phyloP scores from a whole-genome alignment of 92 coral and sea anemone species.

The Bergia puertoricense region DNA sequence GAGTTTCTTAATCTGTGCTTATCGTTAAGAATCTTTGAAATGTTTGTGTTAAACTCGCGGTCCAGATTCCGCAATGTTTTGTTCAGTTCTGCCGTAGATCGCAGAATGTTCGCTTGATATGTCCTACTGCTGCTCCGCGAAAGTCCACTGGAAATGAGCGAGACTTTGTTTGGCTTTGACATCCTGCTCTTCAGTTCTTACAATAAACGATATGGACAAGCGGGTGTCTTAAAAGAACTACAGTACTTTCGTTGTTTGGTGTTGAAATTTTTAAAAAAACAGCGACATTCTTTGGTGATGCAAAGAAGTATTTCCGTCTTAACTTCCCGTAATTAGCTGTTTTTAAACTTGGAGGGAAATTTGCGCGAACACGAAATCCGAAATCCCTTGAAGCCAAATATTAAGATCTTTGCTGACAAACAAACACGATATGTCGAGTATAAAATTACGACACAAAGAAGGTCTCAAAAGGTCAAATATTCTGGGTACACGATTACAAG shows the following conservation, averaged over 20 bases:
- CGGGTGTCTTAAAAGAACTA: background rate
- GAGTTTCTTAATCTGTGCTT: constrained; percentile 29
- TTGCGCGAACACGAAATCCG: background rate
- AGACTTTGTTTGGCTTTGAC: constrained; percentile 23
- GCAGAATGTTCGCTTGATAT: constrained; percentile 58
- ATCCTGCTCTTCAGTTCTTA: background rate
- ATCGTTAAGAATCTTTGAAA: constrained; percentile 75
- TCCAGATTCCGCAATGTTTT: constrained; percentile 68
- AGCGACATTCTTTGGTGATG: background rate
- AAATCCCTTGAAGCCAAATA: background rate
- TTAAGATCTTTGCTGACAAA: background rate
- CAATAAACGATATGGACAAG: background rate
- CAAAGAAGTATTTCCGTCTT: background rate
- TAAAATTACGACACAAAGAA: background rate
- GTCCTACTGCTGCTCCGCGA: constrained; percentile 66
- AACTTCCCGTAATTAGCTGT: background rate
- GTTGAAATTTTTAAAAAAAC: background rate
- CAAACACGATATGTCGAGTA: background rate
- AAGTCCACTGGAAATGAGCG: constrained; percentile 49
- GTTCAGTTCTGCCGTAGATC: constrained; percentile 69
- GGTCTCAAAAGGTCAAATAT: background rate
- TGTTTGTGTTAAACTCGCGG: constrained; percentile 66
- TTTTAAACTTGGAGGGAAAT: background rate
- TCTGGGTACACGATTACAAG: background rate
- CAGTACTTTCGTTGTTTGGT: background rate